Evolutionary conservation across 92 coral and sea anemone species (phyloP), one percentile per base, ranked within the genome.

Genomic region (Pocillopora meandrina): DNA sequence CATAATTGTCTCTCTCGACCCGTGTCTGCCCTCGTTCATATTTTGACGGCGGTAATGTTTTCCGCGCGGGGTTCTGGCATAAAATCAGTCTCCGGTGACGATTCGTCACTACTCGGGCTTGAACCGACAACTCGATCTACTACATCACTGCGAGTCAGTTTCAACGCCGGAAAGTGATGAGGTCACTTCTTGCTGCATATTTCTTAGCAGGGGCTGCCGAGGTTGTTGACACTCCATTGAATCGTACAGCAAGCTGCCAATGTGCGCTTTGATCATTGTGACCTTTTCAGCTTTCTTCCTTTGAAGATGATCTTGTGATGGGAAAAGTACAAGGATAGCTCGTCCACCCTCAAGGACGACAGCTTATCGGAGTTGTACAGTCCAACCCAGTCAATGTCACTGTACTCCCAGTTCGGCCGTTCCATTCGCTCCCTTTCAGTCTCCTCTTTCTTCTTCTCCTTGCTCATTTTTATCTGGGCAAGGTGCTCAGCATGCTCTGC

Each of bases 321-420:
- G n/a, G n/a, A n/a, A n/a, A n/a, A n/a, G n/a, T n/a, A n/a, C n/a
- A n/a, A n/a, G n/a, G n/a, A n/a, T n/a, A 52, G 73, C 71, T 36
- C 15, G 59, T 78, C 36, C 31, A 62, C 71, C 60, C 59, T 59
- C 60, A 68, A 78, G 83, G 72, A 78, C 57, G 73, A 63, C 83
- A 64, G 83, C 83, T 78, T 78, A 36, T 35, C 72, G 47, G 83
- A 64, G 83, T 57, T 78, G 72, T 78, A 78, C 83, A 78, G 72
- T 63, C 59, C 83, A n/a, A n/a, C n/a, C n/a, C n/a, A n/a, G n/a
- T n/a, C n/a, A n/a, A n/a, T n/a, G n/a, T n/a, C n/a, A n/a, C n/a
- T n/a, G n/a, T n/a, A n/a, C n/a, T n/a, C n/a, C n/a, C n/a, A n/a
- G n/a, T n/a, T n/a, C n/a, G n/a, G n/a, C n/a, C n/a, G n/a, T n/a